Base-by-base conservation (phyloP, 2,888 invertebrate species). In the Drosophila vallismaia region DNA sequence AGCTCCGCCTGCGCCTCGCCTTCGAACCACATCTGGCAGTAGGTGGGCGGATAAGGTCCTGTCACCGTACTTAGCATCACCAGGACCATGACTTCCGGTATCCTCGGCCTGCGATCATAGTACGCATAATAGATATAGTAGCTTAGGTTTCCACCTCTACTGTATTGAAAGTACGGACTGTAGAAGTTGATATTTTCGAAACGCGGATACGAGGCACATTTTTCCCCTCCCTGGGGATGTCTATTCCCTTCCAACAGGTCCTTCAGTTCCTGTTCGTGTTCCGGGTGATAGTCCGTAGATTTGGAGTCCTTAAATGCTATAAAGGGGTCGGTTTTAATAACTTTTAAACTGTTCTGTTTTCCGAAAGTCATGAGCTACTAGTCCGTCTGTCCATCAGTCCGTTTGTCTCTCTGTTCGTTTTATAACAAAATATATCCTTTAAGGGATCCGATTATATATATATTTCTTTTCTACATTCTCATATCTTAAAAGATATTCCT, bases 21-120 rank as follows among this genome's bases (percentile, higher is more conserved):
- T 36, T 76, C 79, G 38, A 68, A 80, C 80, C 80, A 80, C 26
- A 81, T 28, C 45, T 79, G 80, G n/a, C 75, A 69, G 3, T 53
- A 68, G 6, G 53, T 24, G 0, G 1, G 0, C 26, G 54, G 69
- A 36, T 33, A 64, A 6, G 66, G 49, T 7, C 55, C 70, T 0
- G 4, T 0, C 0, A 66, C n/a, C 7, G 42, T 56, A 56, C 54
- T 71, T 0, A 63, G 19, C 80, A 80, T 80, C 4, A 33, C 71
- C 42, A 80, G 51, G 0, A 80, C 5, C 1, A 58, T 40, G 3
- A 80, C 0, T 1, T 49, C n/a, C 0, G 67, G 42, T 7, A 60
- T 1, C 3, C 9, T n/a, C 0, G 10, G 46, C 0, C 80, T 51
- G 0, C 77, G 55, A 24, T 80, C 80, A 12, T 71, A 79, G 62